Conservation (phyloP, 1,140 invertebrate genomes). For the Aleiodes sp. region DNA sequence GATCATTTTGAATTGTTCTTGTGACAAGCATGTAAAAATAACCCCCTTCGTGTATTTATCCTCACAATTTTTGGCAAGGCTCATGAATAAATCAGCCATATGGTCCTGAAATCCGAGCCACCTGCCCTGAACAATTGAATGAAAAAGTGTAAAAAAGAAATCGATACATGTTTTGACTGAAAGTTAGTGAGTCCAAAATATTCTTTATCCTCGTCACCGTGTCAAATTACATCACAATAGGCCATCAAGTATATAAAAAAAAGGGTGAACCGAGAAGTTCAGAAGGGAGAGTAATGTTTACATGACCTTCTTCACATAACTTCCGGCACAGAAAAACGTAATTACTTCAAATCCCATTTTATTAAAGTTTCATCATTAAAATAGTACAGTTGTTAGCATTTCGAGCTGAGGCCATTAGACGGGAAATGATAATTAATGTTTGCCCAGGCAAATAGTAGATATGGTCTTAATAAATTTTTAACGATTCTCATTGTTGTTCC, state of each 20-base stretch:
- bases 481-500: neutral
- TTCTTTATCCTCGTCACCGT: constrained; percentile 36
- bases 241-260: constrained; percentile 23
- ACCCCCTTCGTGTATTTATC: neutral
- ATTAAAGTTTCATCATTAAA: constrained; percentile 56
- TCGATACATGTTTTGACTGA: neutral
- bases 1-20: neutral
- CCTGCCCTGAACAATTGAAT: neutral
- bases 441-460: constrained; percentile 22
- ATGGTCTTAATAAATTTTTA: neutral
- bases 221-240: constrained; percentile 54
- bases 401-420: constrained; percentile 37
- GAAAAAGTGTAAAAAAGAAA: too few relatives aligned
- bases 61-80: neutral
- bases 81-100: neutral
- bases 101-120: neutral
- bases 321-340: constrained; percentile 51
- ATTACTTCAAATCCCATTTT: constrained; percentile 59
- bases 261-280: neutral
- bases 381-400: constrained; percentile 25
- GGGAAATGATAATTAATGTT: constrained; percentile 47
- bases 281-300: neutral
- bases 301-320: neutral
- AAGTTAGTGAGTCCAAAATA: neutral
- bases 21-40: constrained; percentile 1